Evolutionary conservation across 2,797 vertebrate genomes (phyloP).

Genomic region (Gallinago solitaria): DNA sequence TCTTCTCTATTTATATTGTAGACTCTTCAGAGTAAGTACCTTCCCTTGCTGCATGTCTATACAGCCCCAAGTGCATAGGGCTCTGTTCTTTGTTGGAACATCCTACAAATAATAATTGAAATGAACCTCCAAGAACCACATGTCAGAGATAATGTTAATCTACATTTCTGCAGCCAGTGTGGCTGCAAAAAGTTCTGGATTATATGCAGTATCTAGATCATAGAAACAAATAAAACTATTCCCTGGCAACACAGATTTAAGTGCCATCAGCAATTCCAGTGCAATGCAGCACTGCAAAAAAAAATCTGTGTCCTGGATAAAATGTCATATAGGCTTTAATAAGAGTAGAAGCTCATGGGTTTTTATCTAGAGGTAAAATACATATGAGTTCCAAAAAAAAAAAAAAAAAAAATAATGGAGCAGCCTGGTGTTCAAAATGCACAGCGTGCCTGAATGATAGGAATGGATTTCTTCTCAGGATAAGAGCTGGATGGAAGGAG

Average conservation of each 20-base stretch:
- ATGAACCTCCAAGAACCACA: background rate
- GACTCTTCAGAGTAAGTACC: background rate
- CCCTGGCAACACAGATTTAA: background rate
- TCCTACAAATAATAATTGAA: background rate
- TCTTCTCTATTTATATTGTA: background rate
- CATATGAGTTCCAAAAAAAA: background rate
- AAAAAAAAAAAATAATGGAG: background rate
- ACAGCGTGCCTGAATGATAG: background rate
- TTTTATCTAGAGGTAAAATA: background rate
- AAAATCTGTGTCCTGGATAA: background rate
- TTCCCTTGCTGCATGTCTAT: background rate
- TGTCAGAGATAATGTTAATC: background rate
- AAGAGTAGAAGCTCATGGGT: rapidly evolving
- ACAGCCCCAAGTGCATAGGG: background rate
- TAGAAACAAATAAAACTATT: background rate
- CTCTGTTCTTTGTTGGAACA: background rate
- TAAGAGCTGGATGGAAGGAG: background rate
- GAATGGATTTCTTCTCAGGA: background rate
- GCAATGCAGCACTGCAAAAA: background rate
- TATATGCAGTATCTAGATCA: background rate
- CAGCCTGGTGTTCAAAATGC: background rate
- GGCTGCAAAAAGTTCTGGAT: background rate
- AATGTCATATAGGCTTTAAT: background rate
- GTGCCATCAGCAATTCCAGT: background rate
- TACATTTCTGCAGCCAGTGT: background rate